A percentile compares a stretch with the other conserved stretches of the same genome.
Conservation (phyloP, 2,888 invertebrate species). For the Cynaeus angustus region DNA sequence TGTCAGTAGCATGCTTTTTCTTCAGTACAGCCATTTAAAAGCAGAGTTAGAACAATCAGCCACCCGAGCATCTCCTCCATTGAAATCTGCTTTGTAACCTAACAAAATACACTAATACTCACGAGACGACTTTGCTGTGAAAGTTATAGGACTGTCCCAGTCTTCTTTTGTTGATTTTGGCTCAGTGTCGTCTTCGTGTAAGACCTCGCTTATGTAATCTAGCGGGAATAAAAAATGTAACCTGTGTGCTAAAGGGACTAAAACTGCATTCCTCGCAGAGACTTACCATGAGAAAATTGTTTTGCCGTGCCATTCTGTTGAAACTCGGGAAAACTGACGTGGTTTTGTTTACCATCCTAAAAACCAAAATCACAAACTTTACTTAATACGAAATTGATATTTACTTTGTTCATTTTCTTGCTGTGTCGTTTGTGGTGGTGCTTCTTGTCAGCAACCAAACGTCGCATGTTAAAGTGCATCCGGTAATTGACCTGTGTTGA, state of each 20-base stretch:
- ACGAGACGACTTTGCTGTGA: constrained; percentile 92
- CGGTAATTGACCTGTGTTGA: constrained; percentile 91
- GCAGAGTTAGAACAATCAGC: constrained; percentile 49
- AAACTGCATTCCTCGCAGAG: neutral
- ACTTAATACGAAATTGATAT: no score
- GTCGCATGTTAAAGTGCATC: constrained; percentile 91
- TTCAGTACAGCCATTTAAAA: constrained; percentile 38
- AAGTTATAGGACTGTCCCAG: constrained; percentile 91
- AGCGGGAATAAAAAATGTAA: constrained; percentile 56
- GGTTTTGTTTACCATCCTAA: constrained; percentile 89
- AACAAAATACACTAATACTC: constrained; percentile 72
- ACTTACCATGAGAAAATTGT: constrained; percentile 89
- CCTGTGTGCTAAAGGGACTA: constrained; percentile 34
- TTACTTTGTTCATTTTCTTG: constrained; percentile 88
- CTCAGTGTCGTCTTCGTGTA: constrained; percentile 78
- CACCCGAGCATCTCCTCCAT: constrained; percentile 47
- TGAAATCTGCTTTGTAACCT: constrained; percentile 33
- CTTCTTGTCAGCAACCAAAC: constrained; percentile 90
- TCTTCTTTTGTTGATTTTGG: constrained; percentile 79
- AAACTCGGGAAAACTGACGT: constrained; percentile 92
- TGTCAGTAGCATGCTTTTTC: constrained; percentile 44
- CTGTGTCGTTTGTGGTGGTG: constrained; percentile 84
- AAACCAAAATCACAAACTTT: constrained; percentile 37
- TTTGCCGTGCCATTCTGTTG: constrained; percentile 92
- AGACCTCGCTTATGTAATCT: constrained; percentile 91